Evolutionary conservation across 1,140 invertebrate genomes (phyloP), one percentile per base, ranked within the genome.

Genomic region (Drusus annulatus): DNA sequence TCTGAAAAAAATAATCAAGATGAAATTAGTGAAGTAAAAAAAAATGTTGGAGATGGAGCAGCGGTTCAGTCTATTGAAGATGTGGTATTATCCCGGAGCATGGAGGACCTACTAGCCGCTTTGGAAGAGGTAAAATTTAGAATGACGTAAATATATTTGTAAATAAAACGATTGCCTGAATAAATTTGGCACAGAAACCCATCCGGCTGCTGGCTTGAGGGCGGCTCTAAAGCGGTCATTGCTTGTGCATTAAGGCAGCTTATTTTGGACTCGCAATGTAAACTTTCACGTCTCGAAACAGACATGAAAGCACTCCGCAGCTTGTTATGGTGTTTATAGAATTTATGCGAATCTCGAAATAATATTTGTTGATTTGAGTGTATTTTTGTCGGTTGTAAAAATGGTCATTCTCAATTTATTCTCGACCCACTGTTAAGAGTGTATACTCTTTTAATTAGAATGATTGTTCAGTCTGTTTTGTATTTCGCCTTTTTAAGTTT

Each of bases 151-250:
- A 75, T 75, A 75, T 56, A 75, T 28, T 36, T 58, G 54, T 75
- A 56, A 75, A 75, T 75, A 75, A 75, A 58, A 36, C 19, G 51
- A 58, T 75, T 75, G 71, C 71, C 58, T 56, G 56, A 21, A 58
- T 75, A 58, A 75, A 58, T 75, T 75, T 75, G 71, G 71, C 71
- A 75, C 71, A 75, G 28, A 54, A 17, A 13, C 10, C 69, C 28
- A 58, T 71, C 62, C 31, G 25, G 28, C 62, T 36, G 63, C 25
- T 68, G 63, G 16, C 45, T 17, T 68, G 13, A 17, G 63, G 31
- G 21, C 28, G 28, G 31, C 31, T 68, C 28, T 50, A 31, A 36
- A 45, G 23, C 63, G 63, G 63, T 50, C 63, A 68, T 7, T 68
- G 31, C 63, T 68, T 36, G 31, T 68, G 63, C 28, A 68, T 31